A percentile compares a stretch with the other conserved stretches of the same genome.
Conservation (phyloP, 2,888 invertebrate species). For the Chymomyza caudatula region DNA sequence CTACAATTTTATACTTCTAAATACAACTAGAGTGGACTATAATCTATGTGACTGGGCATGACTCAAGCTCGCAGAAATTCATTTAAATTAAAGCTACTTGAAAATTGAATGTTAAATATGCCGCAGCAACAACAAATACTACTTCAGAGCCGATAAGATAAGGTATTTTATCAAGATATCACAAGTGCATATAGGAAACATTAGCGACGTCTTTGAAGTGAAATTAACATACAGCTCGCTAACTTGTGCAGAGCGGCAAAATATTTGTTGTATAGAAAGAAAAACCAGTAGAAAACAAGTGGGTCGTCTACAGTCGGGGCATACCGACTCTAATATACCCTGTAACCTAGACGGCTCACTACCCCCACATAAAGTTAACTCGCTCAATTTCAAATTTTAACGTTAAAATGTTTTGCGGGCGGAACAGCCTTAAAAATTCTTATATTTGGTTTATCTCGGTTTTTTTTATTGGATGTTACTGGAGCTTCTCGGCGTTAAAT, state of each 20-base stretch:
- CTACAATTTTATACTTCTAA: background rate
- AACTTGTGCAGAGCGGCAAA: slow-evolving; percentile 6
- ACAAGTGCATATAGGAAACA: slow-evolving; percentile 37
- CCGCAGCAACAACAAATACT: background rate
- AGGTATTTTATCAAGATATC: background rate
- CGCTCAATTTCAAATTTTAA: no score
- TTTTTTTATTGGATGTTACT: no score
- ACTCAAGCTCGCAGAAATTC: slow-evolving; percentile 17
- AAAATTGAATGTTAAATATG: slow-evolving; percentile 47
- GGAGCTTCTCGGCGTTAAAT: no score
- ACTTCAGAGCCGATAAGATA: slow-evolving; percentile 1
- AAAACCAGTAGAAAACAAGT: background rate
- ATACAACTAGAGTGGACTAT: background rate
- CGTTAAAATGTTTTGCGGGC: no score
- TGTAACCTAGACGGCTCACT: background rate
- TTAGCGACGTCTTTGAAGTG: slow-evolving; percentile 14
- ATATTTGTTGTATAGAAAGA: background rate
- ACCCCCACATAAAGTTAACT: background rate
- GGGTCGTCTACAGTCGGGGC: no score
- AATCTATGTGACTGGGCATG: background rate
- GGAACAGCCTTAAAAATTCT: no score
- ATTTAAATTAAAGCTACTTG: slow-evolving; percentile 1
- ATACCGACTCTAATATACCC: no score
- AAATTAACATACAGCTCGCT: slow-evolving; percentile 14
- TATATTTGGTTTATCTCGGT: no score